phyloP scores from a whole-genome alignment of 2,888 invertebrate genomes.

The Tenthredo amoena region DNA sequence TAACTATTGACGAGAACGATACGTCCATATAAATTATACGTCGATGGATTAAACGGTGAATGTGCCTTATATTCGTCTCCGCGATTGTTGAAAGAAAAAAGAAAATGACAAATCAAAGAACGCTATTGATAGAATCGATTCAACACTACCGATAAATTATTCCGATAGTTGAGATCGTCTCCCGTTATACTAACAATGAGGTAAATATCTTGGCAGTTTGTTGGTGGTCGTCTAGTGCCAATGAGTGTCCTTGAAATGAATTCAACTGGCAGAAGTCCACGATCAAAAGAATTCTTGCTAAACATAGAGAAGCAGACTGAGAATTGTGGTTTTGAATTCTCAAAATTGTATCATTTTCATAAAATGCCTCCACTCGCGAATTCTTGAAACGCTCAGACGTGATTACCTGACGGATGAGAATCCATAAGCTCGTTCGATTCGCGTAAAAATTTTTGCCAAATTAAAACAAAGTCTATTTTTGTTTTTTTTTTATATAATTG shows the following conservation, averaged over 20 bases:
- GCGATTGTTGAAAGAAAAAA: not conserved
- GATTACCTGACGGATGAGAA: not conserved
- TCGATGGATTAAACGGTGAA: not conserved
- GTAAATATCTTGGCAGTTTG: conserved; percentile 25
- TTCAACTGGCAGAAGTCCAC: conserved; percentile 48
- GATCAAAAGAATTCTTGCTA: conserved; percentile 24
- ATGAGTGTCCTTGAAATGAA: conserved; percentile 45
- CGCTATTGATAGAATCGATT: not conserved
- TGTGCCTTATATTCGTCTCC: not conserved
- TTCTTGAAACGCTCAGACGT: not conserved
- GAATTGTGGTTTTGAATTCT: not conserved
- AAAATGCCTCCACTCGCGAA: not conserved
- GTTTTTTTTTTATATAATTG: conserved; percentile 56
- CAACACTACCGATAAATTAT: not conserved
- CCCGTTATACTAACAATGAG: not conserved
- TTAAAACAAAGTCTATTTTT: not conserved
- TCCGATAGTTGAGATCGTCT: not conserved
- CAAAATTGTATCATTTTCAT: not conserved
- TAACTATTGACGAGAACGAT: conserved; percentile 11
- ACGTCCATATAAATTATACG: not conserved
- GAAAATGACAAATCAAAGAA: not conserved
- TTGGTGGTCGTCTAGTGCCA: conserved; percentile 6
- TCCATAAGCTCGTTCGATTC: not conserved
- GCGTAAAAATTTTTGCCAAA: not conserved
- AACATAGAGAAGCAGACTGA: conserved; percentile 2